Evolutionary conservation across 2,888 invertebrate species (phyloP).

Genomic region (Phrixothrix hirtus): DNA sequence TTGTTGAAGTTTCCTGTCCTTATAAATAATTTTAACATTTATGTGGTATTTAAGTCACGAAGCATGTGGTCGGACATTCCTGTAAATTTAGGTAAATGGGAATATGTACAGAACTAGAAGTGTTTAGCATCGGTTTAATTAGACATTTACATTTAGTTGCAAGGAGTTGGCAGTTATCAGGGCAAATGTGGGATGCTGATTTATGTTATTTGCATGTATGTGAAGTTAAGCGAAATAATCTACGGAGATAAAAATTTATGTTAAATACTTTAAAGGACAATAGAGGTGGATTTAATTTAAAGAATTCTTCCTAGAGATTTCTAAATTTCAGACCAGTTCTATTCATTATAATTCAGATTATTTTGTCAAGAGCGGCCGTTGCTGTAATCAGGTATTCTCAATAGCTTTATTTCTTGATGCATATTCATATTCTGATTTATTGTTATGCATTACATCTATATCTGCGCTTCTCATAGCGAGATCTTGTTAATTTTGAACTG

Average conservation of each 20-base stretch:
- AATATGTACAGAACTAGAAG: slow-evolving; percentile 25
- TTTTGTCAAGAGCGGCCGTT: slow-evolving; percentile 31
- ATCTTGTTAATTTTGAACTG: slow-evolving; percentile 39
- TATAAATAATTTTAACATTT: slow-evolving; percentile 21
- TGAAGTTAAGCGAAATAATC: background rate
- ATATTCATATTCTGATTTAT: slow-evolving; percentile 48
- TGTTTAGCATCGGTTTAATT: slow-evolving; percentile 43
- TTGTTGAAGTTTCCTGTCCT: slow-evolving; percentile 5
- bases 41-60: slow-evolving; percentile 26
- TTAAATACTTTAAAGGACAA: background rate
- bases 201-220: slow-evolving; percentile 40
- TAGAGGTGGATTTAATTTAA: slow-evolving; percentile 15
- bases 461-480: slow-evolving; percentile 39
- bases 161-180: slow-evolving; percentile 46
- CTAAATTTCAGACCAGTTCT: slow-evolving; percentile 23
- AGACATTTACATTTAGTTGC: slow-evolving; percentile 45
- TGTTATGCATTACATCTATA: slow-evolving; percentile 47
- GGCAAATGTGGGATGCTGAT: slow-evolving; percentile 47
- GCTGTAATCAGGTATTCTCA: slow-evolving; percentile 41
- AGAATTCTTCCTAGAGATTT: slow-evolving; percentile 22
- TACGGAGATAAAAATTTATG: too few relatives aligned
- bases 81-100: slow-evolving; percentile 34
- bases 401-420: slow-evolving; percentile 41
- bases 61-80: slow-evolving; percentile 23
- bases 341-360: slow-evolving; percentile 32